Percentiles rank a stretch among this genome's conserved stretches.
These are phyloP conservation scores for Stenodema calcarata DNA, from an alignment of 2,888 invertebrate species.

Conservation along the genomic window DNA sequence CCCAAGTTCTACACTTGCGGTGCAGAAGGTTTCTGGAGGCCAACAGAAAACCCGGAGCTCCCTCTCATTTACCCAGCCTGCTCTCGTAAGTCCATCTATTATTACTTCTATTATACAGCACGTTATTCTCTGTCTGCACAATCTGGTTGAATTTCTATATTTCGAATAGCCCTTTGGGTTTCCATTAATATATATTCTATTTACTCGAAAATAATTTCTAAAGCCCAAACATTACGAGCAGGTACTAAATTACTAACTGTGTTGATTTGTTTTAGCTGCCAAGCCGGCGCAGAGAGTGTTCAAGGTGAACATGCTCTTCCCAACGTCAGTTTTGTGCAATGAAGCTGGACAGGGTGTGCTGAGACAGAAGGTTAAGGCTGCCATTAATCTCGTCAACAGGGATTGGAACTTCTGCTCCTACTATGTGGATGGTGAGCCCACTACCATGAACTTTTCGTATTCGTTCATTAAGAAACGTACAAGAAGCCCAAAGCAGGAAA, in stretches of 20 bases:
- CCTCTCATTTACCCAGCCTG: constrained; percentile 91
- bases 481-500: too few species aligned
- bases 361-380: constrained; percentile 84
- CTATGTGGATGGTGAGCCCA: constrained; percentile 69
- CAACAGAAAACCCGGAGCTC: constrained; percentile 78
- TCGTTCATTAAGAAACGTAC: too few species aligned
- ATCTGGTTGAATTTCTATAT: too few species aligned
- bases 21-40: constrained; percentile 97
- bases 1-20: constrained; percentile 97
- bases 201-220: too few species aligned
- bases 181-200: too few species aligned
- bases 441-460: too few species aligned
- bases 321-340: constrained; percentile 94
- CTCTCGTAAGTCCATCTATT: constrained; percentile 63
- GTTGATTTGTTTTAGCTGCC: constrained; percentile 72
- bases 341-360: constrained; percentile 93
- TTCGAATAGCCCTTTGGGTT: too few species aligned
- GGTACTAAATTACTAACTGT: constrained; percentile 29
- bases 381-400: constrained; percentile 88
- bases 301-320: constrained; percentile 92
- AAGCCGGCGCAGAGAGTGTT: constrained; percentile 94
- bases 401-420: constrained; percentile 93
- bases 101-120: too few species aligned
- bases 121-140: too few species aligned
- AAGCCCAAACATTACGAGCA: too few species aligned